Evolutionary conservation across 2,888 invertebrate genomes (phyloP), one percentile per base, ranked within the genome.

Genomic region (Octodonta nipae): DNA sequence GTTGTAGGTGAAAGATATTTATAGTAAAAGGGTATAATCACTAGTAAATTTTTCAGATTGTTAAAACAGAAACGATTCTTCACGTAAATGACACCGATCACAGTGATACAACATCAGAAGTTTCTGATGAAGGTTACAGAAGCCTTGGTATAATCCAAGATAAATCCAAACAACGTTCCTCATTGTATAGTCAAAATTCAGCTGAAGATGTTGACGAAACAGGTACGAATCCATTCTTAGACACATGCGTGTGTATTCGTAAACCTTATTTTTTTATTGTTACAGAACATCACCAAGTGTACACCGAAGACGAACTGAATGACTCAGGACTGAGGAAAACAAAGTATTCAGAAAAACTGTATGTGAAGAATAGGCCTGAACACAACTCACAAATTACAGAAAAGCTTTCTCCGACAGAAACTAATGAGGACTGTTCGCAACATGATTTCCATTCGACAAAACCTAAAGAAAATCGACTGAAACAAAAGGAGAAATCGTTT

Each of bases 121-220:
- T 84, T 13, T 84, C 83, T 14, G 85, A 85, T 57, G 85, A 85
- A 52, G 85, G 85, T 0, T 85, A 85, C 58, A 71, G 84, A 49
- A 84, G 84, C 52, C 61, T 84, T 49, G 83, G 83, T 0, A 70
- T 82, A 28, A 74, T 74, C 26, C 72, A 73, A 39, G 69, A 59
- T 34, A 59, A 56, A 41, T 47, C 41, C 30, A 55, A 57, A 43
- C 74, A 78, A 43, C 64, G 77, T 51, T 70, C 74, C 43, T 77
- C 78, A 35, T 62, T 78, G 47, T 75, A 77, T 56, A 78, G 77
- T 63, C 78, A 79, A 61, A 73, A 74, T 44, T 78, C 78, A 13
- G 70, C 73, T 34, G 78, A 78, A 50, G 78, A 79, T 63, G 76
- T 73, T 62, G 78, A 78, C 66, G 73, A 67, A 52, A 73, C 65